Conservation (phyloP, 2,888 invertebrate genomes). For the Chouioia cunea region DNA sequence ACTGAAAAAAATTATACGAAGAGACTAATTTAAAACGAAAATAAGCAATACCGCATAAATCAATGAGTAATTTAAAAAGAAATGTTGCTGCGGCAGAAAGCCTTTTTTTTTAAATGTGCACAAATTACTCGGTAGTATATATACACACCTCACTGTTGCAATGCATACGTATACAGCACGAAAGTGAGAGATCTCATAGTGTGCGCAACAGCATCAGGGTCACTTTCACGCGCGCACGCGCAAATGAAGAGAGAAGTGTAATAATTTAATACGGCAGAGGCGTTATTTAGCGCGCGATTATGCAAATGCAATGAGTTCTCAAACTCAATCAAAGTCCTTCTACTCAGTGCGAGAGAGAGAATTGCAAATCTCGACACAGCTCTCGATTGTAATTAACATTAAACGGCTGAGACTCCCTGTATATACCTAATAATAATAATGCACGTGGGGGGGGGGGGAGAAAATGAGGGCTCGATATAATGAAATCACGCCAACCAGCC, state of each 20-base stretch:
- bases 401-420: no score
- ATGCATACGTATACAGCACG: no score
- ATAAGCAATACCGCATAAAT: conserved; percentile 18
- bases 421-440: no score
- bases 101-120: no score
- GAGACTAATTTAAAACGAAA: conserved; percentile 2
- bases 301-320: conserved; percentile 45
- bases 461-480: conserved; percentile 5
- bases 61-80: conserved; percentile 11
- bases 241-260: conserved; percentile 9
- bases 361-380: conserved; percentile 32
- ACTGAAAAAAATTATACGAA: no score
- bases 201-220: background rate
- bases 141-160: no score
- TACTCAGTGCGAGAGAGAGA: conserved; percentile 8
- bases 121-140: background rate
- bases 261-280: conserved; percentile 34
- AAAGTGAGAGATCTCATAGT: background rate
- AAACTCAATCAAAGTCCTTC: conserved; percentile 45
- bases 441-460: no score
- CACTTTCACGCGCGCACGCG: background rate
- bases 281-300: conserved; percentile 40
- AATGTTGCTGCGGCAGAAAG: conserved; percentile 8
- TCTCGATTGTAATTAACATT: conserved; percentile 11
- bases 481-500: conserved; percentile 11